These are phyloP conservation scores for Atethmia centrago DNA, from an alignment of 2,888 invertebrate genomes.

Conservation along the genomic window DNA sequence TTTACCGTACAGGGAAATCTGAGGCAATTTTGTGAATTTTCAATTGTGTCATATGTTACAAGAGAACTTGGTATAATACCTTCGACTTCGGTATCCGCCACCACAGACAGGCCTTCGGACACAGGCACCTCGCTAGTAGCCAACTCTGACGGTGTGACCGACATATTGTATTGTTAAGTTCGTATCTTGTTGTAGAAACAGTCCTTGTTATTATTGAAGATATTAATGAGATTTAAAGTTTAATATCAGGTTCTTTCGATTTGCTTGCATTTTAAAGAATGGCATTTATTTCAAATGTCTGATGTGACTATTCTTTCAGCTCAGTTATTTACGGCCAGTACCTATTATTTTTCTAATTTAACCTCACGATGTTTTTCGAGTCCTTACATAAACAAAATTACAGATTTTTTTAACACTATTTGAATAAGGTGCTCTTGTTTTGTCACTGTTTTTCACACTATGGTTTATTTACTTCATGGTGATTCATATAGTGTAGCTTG, in stretches of 20 bases:
- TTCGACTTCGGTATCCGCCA: slow-evolving; percentile 61
- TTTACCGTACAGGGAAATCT: not conserved
- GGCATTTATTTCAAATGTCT: slow-evolving; percentile 63
- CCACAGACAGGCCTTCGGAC: slow-evolving; percentile 51
- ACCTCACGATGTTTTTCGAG: not conserved
- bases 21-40: not conserved
- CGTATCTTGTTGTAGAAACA: slow-evolving; percentile 72
- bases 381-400: not conserved
- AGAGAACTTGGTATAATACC: slow-evolving; percentile 2
- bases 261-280: slow-evolving; percentile 78
- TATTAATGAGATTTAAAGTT: slow-evolving; percentile 46
- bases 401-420: not conserved
- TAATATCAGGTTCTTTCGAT: slow-evolving; percentile 52
- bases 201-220: slow-evolving; percentile 68
- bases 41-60: not conserved
- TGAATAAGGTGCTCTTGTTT: not conserved
- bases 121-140: slow-evolving; percentile 69
- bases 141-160: slow-evolving; percentile 64
- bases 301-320: slow-evolving; percentile 44
- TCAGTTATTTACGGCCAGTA: slow-evolving; percentile 33
- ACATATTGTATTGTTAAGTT: slow-evolving; percentile 69
- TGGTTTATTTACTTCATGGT: not conserved
- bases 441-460: not conserved
- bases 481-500: not conserved
- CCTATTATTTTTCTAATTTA: not conserved